Base-by-base conservation (phyloP, 1,140 invertebrate species). In the Rhagoletis zephyria region DNA sequence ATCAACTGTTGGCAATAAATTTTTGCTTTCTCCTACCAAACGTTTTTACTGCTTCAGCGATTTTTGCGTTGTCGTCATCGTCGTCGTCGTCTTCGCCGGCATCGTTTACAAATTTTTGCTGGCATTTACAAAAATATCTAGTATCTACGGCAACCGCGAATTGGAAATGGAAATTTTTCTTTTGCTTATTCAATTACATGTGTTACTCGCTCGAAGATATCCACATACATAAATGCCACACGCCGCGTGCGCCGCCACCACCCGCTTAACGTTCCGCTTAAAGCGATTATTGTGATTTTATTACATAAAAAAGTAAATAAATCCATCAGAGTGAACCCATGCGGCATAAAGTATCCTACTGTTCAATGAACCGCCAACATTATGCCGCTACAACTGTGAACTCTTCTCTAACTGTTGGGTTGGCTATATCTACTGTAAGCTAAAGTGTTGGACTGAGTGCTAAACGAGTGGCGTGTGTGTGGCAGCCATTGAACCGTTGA, bases 241-340 rank as follows among this genome's bases (percentile, higher is more conserved):
- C 67, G 67, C 45, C 67, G 42, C 67, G 40, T 45, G 9, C 40
- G 30, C 9, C 65, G 14, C 65, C 42, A 16, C 12, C 65, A 12
- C 45, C 45, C 67, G 30, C 40, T 40, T 40, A 81, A 81, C 42
- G 74, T 56, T 56, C n/a, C 48, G 74, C 74, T 81, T 48, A 81
- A 81, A 59, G 74, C 74, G 74, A 56, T 81, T 81, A 56, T 81
- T 81, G 74, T 56, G 74, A 81, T 81, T 81, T 81, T 81, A 81
- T 81, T 81, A 48, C 74, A 81, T 59, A 30, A 81, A 74, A 81
- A 81, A 81, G 74, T 56, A 59, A 81, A 81, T 81, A 81, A 81
- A 56, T 81, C 45, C 48, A 59, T 56, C 74, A 56, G 30, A 30
- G 48, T 56, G 48, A 56, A 59, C 14, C 48, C 48, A 56, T 56